Conservation (phyloP, 2,797 vertebrate genomes). For the Artibeus jamaicensis region DNA sequence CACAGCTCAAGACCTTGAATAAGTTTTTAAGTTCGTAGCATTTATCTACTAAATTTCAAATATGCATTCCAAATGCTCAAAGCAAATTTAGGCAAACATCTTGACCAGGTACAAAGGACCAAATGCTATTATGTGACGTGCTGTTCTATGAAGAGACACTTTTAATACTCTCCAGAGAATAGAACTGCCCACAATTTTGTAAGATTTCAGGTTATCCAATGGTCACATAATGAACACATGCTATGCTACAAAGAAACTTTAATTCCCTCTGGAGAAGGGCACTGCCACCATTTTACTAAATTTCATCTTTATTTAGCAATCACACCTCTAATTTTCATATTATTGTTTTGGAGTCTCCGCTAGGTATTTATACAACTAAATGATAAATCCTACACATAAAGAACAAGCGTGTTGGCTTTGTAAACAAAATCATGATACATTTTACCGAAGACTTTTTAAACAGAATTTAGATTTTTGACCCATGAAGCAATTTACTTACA, state of each 20-base stretch:
- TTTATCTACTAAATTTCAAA: conserved; percentile 27
- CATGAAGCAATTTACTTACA: neutral
- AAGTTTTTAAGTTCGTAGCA: conserved; percentile 4
- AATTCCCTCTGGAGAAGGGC: neutral
- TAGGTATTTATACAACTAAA: neutral
- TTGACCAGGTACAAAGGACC: conserved; percentile 37
- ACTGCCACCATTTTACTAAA: neutral
- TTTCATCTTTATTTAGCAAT: neutral
- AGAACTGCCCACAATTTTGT: neutral
- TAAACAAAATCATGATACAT: neutral
- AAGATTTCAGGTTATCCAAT: neutral
- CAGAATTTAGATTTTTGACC: conserved; percentile 30
- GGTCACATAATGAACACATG: neutral
- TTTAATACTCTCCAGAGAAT: neutral
- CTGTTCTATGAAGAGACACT: conserved; percentile 7
- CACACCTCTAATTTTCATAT: neutral
- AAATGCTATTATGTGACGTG: neutral
- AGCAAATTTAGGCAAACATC: conserved; percentile 42
- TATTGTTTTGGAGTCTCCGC: neutral
- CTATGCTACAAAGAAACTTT: neutral
- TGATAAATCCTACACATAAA: neutral
- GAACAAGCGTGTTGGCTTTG: neutral
- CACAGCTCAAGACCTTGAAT: neutral
- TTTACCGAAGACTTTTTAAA: conserved; percentile 32
- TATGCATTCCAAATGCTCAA: neutral